phyloP scores from a whole-genome alignment of 2,797 vertebrate species.

The Falco peregrinus region DNA sequence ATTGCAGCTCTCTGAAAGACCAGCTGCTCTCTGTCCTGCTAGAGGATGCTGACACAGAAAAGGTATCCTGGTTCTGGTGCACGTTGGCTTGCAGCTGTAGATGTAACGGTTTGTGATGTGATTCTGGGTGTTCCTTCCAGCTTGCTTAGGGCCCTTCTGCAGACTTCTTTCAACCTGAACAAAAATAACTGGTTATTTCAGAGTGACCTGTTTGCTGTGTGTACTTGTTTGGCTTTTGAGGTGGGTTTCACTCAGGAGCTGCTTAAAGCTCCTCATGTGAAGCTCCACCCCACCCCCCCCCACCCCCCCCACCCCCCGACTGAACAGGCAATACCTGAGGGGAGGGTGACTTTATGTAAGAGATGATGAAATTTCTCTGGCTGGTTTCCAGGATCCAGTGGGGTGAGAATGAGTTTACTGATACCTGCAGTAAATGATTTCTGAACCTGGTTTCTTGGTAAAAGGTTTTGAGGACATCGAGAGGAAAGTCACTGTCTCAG shows the following conservation, averaged over 20 bases:
- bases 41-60: fast-evolving
- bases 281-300: too few relatives aligned
- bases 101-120: fast-evolving
- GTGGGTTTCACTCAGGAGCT: background rate
- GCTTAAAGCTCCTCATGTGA: background rate
- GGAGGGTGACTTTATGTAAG: fast-evolving
- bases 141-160: background rate
- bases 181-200: fast-evolving
- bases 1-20: fast-evolving
- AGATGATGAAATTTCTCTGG: background rate
- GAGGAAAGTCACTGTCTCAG: background rate
- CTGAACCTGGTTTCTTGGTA: background rate
- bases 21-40: fast-evolving
- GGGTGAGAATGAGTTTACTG: background rate
- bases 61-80: background rate
- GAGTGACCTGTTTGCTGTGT: too few relatives aligned
- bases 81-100: fast-evolving
- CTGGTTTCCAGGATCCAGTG: background rate
- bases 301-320: too few relatives aligned
- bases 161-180: background rate
- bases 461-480: background rate
- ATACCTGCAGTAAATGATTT: background rate
- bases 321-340: background rate
- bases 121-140: fast-evolving
- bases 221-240: fast-evolving